Percentiles rank a stretch among this genome's conserved stretches.
phyloP scores from a whole-genome alignment of 2,113 vertebrate genomes.

The Hippopotamus amphibius region DNA sequence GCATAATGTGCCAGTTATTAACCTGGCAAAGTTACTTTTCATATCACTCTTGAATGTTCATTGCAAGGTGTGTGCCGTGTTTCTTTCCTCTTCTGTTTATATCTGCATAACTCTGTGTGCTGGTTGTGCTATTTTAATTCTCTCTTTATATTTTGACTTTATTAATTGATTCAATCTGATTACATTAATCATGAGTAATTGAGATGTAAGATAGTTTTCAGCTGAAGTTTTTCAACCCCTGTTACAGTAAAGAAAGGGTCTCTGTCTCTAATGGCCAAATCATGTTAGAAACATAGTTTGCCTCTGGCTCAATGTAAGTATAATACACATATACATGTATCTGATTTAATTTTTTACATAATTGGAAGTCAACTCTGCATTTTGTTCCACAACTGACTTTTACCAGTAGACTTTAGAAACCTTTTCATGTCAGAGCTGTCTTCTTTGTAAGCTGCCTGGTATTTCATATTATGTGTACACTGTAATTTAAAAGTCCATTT shows the following conservation, averaged over 20 bases:
- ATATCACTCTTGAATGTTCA: not conserved
- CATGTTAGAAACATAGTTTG: fast-evolving
- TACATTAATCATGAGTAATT: conserved; percentile 63
- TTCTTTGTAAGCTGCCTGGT: not conserved
- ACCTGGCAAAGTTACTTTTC: not conserved
- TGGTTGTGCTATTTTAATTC: conserved; percentile 16
- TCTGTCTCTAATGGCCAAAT: not conserved
- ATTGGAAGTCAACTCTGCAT: not conserved
- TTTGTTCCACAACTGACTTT: not conserved
- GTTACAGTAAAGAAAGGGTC: not conserved
- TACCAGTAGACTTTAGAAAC: not conserved
- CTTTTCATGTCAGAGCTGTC: not conserved
- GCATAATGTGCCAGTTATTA: not conserved
- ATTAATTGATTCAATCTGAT: conserved; percentile 71
- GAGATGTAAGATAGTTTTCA: conserved; percentile 63
- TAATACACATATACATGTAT: too few species aligned
- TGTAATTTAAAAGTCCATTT: not conserved
- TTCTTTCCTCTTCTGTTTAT: not conserved
- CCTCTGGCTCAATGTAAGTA: fast-evolving
- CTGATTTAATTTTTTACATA: not conserved
- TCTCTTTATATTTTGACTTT: conserved; percentile 63
- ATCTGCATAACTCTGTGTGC: not conserved
- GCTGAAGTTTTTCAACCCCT: not conserved
- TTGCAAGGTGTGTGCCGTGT: fast-evolving
- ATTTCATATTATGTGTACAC: not conserved